Evolutionary conservation across 2,797 vertebrate species (phyloP), one percentile per base, ranked within the genome.

Genomic region (Pelobates cultripes): DNA sequence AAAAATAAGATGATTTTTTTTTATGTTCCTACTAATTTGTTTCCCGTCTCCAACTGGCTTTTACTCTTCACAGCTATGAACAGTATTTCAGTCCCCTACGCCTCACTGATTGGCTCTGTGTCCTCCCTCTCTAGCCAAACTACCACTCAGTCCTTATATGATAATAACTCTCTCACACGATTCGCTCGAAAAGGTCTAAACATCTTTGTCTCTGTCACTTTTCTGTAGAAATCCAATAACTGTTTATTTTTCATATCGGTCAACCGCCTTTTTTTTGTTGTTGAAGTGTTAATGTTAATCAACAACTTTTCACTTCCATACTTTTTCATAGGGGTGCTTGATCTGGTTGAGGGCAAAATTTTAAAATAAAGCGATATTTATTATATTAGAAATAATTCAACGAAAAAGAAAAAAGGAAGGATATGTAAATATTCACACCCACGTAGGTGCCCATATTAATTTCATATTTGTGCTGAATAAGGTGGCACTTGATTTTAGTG

Each of bases 131-230:
- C 93, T 93, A 92, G 90, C 90, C 90, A 93, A 94, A 93, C 91
- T 94, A 92, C 92, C 92, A 93, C 91, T 94, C 92, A 92, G 89
- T 94, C 92, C 90, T 93, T 93, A 92, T 93, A 93, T 92, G 91
- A 93, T 94, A 93, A 93, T 93, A 92, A 91, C 90, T 93, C 91
- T 88, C 91, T 92, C 92, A 91, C 93, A 93, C 89, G 88, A 90
- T 93, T 93, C 93, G 93, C 93, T 95, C 93, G 88, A 92, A 94
- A 95, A 94, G 93, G 91, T 93, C 93, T 93, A 94, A 95, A 95
- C 90, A 90, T 94, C 93, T 95, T 94, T 95, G 92, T 91, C 92
- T 90, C 86, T 93, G 88, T 93, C 90, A 87, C 92, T 93, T 94
- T 94, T 91, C 89, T 93, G 91, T 95, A 93, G 87, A 92, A 95